Conservation (phyloP, 2,113 vertebrate genomes). For the Arvicanthis niloticus region DNA sequence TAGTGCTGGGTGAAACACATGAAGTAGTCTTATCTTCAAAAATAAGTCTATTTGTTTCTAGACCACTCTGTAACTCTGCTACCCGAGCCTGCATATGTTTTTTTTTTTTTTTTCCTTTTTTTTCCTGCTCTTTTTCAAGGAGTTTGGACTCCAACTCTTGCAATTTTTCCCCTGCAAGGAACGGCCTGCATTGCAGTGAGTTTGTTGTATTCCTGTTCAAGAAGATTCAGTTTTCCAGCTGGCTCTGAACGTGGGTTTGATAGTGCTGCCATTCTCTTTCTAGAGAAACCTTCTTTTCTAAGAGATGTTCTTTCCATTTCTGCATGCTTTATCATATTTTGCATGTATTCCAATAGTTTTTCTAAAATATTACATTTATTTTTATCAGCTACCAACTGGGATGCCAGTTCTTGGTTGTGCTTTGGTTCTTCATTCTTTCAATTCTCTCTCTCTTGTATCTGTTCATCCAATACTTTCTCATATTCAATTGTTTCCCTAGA, state of each 20-base stretch:
- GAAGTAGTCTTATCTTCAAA: no score
- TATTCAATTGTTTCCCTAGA: conserved; percentile 86
- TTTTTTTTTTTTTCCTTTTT: conserved; percentile 94
- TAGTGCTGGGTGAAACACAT: no score
- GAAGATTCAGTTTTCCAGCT: conserved; percentile 92
- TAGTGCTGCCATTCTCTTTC: conserved; percentile 86
- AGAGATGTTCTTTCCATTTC: conserved; percentile 90
- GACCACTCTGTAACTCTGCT: conserved; percentile 82
- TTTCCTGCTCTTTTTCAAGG: conserved; percentile 93
- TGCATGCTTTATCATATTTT: conserved; percentile 91
- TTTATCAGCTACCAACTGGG: conserved; percentile 93
- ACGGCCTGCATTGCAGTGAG: conserved; percentile 92
- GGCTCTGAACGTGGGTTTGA: conserved; percentile 86
- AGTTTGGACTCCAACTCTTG: conserved; percentile 93
- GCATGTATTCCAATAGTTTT: conserved; percentile 95
- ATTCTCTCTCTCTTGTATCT: conserved; percentile 83
- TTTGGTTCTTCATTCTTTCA: conserved; percentile 83
- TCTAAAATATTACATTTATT: conserved; percentile 93
- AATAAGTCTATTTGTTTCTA: no score
- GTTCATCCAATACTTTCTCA: conserved; percentile 86
- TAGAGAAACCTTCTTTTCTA: conserved; percentile 91
- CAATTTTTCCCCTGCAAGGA: conserved; percentile 94
- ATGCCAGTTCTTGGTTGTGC: conserved; percentile 89
- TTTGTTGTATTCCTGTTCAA: conserved; percentile 94
- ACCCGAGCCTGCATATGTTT: conserved; percentile 95